phyloP scores from a whole-genome alignment of 1,140 invertebrate species.

The Trichomalopsis sarcophagae region DNA sequence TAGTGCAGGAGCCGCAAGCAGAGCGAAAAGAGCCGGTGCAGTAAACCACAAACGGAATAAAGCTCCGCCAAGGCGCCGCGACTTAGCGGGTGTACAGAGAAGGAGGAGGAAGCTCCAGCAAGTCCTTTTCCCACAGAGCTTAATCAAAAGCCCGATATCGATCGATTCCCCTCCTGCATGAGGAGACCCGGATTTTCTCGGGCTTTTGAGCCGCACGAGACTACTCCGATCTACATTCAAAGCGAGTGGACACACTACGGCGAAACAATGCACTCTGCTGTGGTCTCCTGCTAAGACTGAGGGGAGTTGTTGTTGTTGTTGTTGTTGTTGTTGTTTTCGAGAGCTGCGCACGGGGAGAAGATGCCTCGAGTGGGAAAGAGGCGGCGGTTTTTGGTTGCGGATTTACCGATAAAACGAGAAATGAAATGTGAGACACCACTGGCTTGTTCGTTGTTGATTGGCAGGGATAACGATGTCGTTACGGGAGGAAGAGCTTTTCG shows the following conservation, averaged over 20 bases:
- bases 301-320: not conserved
- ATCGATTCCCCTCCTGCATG: not conserved
- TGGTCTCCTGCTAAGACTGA: not conserved
- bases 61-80: not conserved
- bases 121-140: slow-evolving; percentile 19
- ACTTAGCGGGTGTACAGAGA: slow-evolving; percentile 1
- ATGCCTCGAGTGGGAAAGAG: not conserved
- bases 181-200: not conserved
- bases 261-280: not conserved
- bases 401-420: not conserved
- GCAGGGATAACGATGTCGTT: slow-evolving; percentile 50
- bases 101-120: not conserved
- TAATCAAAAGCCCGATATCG: slow-evolving; percentile 32
- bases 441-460: slow-evolving; percentile 6
- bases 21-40: not conserved
- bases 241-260: not conserved
- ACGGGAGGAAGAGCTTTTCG: not conserved
- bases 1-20: not conserved
- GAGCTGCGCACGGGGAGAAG: too few relatives aligned
- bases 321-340: not conserved
- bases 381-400: not conserved
- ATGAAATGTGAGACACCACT: not conserved
- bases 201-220: not conserved
- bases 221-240: not conserved
- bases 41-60: slow-evolving; percentile 37